Percentiles rank a stretch among this genome's conserved stretches.
These are phyloP conservation scores for Agrilus cyanescens DNA, from an alignment of 2,888 invertebrate species.

Conservation along the genomic window DNA sequence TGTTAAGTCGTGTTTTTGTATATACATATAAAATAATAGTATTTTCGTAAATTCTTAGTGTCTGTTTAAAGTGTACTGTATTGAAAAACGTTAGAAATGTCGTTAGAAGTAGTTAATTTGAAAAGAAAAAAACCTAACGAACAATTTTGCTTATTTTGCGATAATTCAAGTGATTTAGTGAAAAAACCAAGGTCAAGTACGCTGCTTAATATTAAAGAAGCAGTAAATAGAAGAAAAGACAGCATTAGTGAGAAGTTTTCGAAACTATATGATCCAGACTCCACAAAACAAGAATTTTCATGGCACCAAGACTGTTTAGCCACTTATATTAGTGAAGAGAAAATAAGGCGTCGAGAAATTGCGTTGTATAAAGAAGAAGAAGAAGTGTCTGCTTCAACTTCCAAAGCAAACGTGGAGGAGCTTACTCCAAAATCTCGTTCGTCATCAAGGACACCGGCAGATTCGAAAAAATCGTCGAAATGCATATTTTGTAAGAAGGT, in stretches of 20 bases:
- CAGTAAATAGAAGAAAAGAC: conserved; percentile 7
- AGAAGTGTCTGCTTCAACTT: conserved; percentile 7
- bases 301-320: conserved; percentile 13
- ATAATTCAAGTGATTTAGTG: conserved; percentile 10
- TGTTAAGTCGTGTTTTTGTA: conserved; percentile 2
- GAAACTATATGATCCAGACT: conserved; percentile 14
- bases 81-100: conserved; percentile 11
- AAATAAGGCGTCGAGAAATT: conserved; percentile 12
- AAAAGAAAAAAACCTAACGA: conserved; percentile 10
- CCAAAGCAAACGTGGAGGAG: conserved; percentile 4
- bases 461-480: conserved; percentile 10
- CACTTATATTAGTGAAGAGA: conserved; percentile 10
- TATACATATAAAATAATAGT: conserved; percentile 1
- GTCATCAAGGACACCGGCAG: conserved; percentile 12
- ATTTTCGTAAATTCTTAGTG: conserved; percentile 5
- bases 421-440: neutral
- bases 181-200: conserved; percentile 11
- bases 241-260: conserved; percentile 9
- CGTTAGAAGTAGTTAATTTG: conserved; percentile 10
- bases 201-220: conserved; percentile 11
- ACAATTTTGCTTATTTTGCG: conserved; percentile 11
- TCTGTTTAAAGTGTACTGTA: conserved; percentile 8
- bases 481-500: conserved; percentile 13
- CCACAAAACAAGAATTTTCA: conserved; percentile 9
- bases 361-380: conserved; percentile 10